Conservation (phyloP, 2,797 vertebrate species). For the Helicolenus hilgendorfi region DNA sequence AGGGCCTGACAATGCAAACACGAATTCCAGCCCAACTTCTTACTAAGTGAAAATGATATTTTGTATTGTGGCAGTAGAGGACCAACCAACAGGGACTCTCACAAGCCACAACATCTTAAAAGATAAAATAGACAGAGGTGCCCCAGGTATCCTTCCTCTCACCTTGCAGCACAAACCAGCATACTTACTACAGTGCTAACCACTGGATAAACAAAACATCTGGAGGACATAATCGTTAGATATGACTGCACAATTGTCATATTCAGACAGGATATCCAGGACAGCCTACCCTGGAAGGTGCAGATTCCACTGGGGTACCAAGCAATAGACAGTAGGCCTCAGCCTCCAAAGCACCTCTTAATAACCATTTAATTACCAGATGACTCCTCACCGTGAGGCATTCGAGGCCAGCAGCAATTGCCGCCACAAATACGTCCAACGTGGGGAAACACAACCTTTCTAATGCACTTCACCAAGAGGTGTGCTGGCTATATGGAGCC, state of each 20-base stretch:
- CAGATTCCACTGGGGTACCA: neutral
- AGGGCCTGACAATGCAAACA: neutral
- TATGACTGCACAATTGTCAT: neutral
- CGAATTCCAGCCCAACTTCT: neutral
- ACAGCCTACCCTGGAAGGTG: neutral
- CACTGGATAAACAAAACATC: neutral
- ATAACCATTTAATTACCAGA: slow-evolving; percentile 59
- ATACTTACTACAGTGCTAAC: neutral
- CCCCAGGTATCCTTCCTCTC: neutral
- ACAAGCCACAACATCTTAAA: neutral
- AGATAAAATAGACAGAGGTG: neutral
- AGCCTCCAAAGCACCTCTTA: slow-evolving; percentile 34
- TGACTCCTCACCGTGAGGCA: slow-evolving; percentile 17
- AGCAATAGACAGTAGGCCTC: slow-evolving; percentile 12
- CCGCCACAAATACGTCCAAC: slow-evolving; percentile 8
- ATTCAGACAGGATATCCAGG: neutral
- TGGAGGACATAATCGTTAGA: neutral
- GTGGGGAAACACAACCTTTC: slow-evolving; percentile 15
- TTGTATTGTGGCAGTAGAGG: neutral
- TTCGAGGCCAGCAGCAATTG: slow-evolving; percentile 5
- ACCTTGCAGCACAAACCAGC: neutral
- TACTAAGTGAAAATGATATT: neutral
- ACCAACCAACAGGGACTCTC: neutral
- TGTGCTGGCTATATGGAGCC: slow-evolving; percentile 5
- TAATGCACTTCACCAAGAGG: slow-evolving; percentile 13